phyloP scores from a whole-genome alignment of 2,113 vertebrate genomes.

The Gymnogyps californianus region DNA sequence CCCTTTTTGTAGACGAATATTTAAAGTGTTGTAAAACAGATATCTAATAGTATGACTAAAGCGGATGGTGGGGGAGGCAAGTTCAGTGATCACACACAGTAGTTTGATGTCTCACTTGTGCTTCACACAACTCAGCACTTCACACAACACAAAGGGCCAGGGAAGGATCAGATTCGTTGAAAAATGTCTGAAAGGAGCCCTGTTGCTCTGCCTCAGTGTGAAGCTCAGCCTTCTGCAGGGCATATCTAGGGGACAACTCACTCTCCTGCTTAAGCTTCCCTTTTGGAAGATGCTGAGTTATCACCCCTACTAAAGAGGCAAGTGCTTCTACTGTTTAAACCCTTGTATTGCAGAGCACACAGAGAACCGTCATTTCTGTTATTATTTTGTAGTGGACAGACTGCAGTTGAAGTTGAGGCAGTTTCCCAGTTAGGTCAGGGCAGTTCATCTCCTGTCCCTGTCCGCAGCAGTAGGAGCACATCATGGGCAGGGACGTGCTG shows the following conservation, averaged over 20 bases:
- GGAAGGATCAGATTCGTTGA: neutral
- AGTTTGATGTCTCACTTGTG: neutral
- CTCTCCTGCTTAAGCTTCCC: neutral
- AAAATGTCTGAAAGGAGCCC: neutral
- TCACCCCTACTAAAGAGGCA: neutral
- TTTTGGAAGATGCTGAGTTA: neutral
- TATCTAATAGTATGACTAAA: neutral
- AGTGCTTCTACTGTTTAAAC: neutral
- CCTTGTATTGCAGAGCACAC: neutral
- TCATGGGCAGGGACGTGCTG: neutral
- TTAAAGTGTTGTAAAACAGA: neutral
- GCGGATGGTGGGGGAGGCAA: neutral
- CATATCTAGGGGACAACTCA: neutral
- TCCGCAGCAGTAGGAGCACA: neutral
- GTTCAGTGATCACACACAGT: neutral
- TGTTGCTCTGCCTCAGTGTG: neutral
- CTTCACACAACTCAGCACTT: neutral
- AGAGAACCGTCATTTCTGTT: neutral
- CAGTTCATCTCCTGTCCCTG: fast-evolving
- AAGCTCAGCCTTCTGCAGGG: neutral
- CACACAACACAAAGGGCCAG: no score
- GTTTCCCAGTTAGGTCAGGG: neutral
- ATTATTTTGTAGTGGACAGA: neutral
- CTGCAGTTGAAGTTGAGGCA: neutral
- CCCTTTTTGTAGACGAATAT: neutral